Conservation (phyloP, 2,113 vertebrate species). For the Garra rufa region DNA sequence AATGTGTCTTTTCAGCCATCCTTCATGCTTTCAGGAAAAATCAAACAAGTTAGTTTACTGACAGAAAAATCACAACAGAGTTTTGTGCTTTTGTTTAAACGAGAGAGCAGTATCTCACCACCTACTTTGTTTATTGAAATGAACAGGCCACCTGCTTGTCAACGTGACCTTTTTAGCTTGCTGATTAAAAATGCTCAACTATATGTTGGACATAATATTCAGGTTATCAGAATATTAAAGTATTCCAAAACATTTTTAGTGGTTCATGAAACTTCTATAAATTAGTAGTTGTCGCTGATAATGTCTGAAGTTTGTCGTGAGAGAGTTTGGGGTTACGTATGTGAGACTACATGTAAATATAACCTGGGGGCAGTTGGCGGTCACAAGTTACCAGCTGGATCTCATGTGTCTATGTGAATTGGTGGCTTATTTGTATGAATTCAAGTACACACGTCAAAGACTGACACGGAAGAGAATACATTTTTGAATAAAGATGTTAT, state of each 20-base stretch:
- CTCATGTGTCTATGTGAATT: background rate
- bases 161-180: conserved; percentile 33
- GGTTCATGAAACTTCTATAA: background rate
- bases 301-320: background rate
- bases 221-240: background rate
- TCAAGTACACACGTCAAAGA: background rate
- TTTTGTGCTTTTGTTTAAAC: conserved; percentile 29
- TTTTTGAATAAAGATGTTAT: too few relatives aligned
- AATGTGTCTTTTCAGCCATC: conserved; percentile 41
- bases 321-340: background rate
- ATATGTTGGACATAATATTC: background rate
- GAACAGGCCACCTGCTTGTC: background rate
- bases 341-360: background rate
- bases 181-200: background rate
- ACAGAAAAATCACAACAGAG: conserved; percentile 36
- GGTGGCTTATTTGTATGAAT: background rate
- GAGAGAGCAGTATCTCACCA: background rate
- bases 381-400: background rate
- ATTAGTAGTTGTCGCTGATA: background rate
- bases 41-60: conserved; percentile 38
- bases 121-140: conserved; percentile 67
- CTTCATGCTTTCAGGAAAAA: conserved; percentile 25
- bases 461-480: too few relatives aligned
- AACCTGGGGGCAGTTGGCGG: background rate
- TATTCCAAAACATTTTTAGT: background rate